Conservation (phyloP, 2,113 vertebrate genomes). For the Columba janthina region DNA sequence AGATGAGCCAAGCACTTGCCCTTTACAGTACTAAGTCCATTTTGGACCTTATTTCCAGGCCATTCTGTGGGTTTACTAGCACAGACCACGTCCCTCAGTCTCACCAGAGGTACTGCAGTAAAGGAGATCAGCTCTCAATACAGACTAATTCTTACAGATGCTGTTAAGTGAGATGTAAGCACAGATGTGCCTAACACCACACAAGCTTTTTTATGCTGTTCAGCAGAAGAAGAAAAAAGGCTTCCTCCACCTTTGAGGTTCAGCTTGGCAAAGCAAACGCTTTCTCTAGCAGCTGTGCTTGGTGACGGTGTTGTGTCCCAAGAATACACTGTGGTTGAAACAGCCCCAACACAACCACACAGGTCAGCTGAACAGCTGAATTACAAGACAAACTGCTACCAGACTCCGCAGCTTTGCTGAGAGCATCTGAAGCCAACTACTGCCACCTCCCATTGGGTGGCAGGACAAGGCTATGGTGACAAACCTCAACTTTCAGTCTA, state of each 20-base stretch:
- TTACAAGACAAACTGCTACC: background rate
- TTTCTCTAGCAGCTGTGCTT: background rate
- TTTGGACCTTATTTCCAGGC: background rate
- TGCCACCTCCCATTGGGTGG: background rate
- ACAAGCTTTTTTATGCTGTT: background rate
- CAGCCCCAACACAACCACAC: background rate
- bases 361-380: background rate
- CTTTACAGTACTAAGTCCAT: background rate
- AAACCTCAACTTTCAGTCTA: background rate
- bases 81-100: background rate
- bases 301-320: background rate
- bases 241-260: background rate
- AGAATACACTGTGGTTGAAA: background rate
- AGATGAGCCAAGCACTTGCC: background rate
- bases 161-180: background rate
- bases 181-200: background rate
- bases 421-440: background rate
- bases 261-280: background rate
- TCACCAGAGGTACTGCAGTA: background rate
- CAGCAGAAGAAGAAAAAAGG: rapidly evolving
- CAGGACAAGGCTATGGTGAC: background rate
- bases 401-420: background rate
- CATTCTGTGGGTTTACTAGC: background rate
- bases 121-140: background rate
- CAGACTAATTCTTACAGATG: background rate